A percentile compares a stretch with the other conserved stretches of the same genome.
Evolutionary conservation across 2,888 invertebrate genomes (phyloP).

Genomic region (Drosophila kuntzei): DNA sequence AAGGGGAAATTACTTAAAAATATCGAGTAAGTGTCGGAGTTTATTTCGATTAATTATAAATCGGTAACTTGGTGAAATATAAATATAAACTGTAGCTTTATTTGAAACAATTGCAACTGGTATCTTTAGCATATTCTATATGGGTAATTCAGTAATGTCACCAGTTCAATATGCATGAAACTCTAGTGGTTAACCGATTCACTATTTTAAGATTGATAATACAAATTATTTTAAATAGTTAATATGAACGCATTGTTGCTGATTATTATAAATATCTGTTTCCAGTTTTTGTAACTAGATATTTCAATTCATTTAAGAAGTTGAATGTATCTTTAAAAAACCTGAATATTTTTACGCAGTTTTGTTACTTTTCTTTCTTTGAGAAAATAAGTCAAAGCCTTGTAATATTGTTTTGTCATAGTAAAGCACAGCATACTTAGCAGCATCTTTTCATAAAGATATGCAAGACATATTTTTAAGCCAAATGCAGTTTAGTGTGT

Average conservation of each 20-base stretch:
- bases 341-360: background rate
- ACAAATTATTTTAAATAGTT: background rate
- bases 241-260: background rate
- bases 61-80: too few species aligned
- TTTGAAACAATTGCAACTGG: too few species aligned
- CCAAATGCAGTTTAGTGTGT: slow-evolving; percentile 24
- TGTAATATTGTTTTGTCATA: background rate
- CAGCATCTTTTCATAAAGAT: background rate
- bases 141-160: too few species aligned
- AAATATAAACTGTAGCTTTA: too few species aligned
- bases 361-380: background rate
- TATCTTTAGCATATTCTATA: too few species aligned
- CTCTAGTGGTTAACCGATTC: too few species aligned
- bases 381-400: background rate
- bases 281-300: background rate
- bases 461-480: background rate
- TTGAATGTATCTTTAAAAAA: background rate
- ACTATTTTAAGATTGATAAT: too few species aligned
- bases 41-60: too few species aligned
- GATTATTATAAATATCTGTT: background rate
- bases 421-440: background rate
- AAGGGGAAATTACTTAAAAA: too few species aligned
- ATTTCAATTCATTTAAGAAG: background rate
- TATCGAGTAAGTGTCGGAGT: too few species aligned
- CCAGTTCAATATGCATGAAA: too few species aligned